Base-by-base conservation (phyloP, 1,140 invertebrate genomes). In the Formica selysi region DNA sequence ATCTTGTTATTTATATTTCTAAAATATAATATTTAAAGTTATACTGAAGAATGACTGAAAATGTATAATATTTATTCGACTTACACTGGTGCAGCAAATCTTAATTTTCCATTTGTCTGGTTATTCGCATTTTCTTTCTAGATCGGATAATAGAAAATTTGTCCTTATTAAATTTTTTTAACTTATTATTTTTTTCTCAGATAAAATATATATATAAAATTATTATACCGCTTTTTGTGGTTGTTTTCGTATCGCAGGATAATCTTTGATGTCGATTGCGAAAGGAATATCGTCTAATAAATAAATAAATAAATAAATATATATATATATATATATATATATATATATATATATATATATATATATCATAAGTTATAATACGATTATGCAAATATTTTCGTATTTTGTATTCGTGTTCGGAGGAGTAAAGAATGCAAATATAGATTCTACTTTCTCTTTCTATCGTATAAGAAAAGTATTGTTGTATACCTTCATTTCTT, bases 1-100 rank as follows among this genome's bases (percentile, higher is more conserved):
- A 93, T 89, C 67, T 85, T 91, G 11, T 81, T 68, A 61, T 93
- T 91, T 71, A 93, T 91, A 76, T 93, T 86, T 44, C 91, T 92
- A 62, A 41, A 91, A 90, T 29, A 29, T 38, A 57, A 61, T 26
- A 0, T 70, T 78, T 62, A 13, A 16, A 57, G 54, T 62, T 54
- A 2, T 7, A 36, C 59, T 64, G 10, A 19, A 51, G 48, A 51
- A 51, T 51, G 4, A 51, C 16, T 51, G 16, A 8, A 62, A 41
- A 36, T 62, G 54, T 22, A n/a, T 16, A 51, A 22, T 65, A 51
- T 62, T 61, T 22, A 41, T 88, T 38, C 13, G 38, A 90, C 90
- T 91, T 51, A 91, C 91, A n/a, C 11, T 22, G 87, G 68, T 29
- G 87, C 62, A 61, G 61, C 41, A 22, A 73, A 76, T 64, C 26